These are phyloP conservation scores for Mastomys coucha DNA, from an alignment of 2,113 vertebrate genomes.

Conservation along the genomic window DNA sequence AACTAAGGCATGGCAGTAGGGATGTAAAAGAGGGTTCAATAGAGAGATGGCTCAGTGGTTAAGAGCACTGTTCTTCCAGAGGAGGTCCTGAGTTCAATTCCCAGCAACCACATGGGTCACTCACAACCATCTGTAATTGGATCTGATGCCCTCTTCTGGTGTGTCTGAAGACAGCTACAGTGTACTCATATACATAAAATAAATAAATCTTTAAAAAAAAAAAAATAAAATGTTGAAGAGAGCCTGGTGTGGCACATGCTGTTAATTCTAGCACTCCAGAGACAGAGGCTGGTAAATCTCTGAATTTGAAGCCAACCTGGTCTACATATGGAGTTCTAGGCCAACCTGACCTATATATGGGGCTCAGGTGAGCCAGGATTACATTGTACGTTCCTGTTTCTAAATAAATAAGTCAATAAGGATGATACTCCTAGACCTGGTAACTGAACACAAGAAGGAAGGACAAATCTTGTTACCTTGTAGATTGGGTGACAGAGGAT, in stretches of 20 bases:
- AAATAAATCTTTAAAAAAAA: too few species aligned
- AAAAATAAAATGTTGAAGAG: not conserved
- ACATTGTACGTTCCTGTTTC: not conserved
- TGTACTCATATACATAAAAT: too few species aligned
- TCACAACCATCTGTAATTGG: too few species aligned
- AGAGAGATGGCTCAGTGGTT: too few species aligned
- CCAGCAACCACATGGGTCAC: too few species aligned
- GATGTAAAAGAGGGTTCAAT: not conserved
- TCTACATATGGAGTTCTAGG: not conserved
- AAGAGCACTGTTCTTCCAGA: too few species aligned
- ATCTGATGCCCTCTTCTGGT: too few species aligned
- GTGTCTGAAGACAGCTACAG: too few species aligned
- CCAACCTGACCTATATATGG: too few species aligned
- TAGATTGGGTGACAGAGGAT: not conserved
- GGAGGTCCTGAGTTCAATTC: too few species aligned
- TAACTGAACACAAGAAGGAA: not conserved
- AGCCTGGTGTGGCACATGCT: not conserved
- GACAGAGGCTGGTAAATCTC: too few species aligned
- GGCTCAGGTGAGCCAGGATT: not conserved
- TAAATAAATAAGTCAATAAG: not conserved
- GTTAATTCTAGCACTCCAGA: not conserved
- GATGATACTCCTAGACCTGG: conserved; percentile 20
- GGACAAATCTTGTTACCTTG: not conserved
- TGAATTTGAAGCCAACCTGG: not conserved
- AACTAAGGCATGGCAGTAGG: not conserved